Evolutionary conservation across 2,797 vertebrate species (phyloP), one percentile per base, ranked within the genome.

Genomic region (Eupleurogrammus muticus): DNA sequence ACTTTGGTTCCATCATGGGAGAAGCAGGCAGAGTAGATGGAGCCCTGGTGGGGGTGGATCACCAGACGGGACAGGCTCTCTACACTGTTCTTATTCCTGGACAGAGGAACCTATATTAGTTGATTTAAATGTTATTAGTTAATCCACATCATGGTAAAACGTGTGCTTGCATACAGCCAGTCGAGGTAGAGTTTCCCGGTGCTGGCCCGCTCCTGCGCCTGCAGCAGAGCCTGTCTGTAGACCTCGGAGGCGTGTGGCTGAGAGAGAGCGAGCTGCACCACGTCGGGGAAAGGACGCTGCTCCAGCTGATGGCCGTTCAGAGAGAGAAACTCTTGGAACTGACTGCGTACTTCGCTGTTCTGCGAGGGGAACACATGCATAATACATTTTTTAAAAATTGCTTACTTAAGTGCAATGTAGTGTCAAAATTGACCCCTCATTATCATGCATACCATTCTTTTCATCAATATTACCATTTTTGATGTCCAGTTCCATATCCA

Each of bases 261-360:
- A 73, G 96, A 96, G 61, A 99, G 94, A 21, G 97, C 98, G 38
- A 99, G 91, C 72, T 99, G 98, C 55, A 97, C 92, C 79, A 99
- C 94, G 57, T 98, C 96, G 23, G 97, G 96, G 86, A 97, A 96
- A 0, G 96, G 97, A 16, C 93, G 94, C 70, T 96, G 95, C 84
- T 97, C 97, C 84, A 99, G 92, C 58, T 96, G 96, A 85, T 98
- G 97, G 44, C 97, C 97, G 36, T 96, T 98, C 83, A 97, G 92
- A 77, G 97, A 98, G 73, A 99, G 91, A 91, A 99, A 99, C 92
- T 97, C 97, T 86, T 99, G 97, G 90, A 99, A 99, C 79, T 98
- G 95, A 86, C 96, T 94, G 78, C 97, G 92, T 46, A 96, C 90
- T 20, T 92, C 90, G 62, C 92, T 94, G 80, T 96, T 96, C 98